Evolutionary conservation across 2,888 invertebrate species (phyloP).

Genomic region (Netelia virgata): DNA sequence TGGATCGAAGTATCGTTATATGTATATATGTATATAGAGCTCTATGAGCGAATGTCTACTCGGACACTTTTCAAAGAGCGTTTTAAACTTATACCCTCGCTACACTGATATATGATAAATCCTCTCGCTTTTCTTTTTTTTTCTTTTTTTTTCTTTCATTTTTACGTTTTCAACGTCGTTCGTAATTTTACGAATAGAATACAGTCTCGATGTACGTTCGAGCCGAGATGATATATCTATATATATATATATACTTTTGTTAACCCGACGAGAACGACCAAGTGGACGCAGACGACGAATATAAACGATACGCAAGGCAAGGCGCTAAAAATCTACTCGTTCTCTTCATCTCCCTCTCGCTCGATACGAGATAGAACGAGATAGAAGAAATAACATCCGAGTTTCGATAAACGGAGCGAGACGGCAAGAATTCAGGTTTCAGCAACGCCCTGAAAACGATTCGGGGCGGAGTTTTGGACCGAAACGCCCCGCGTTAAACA

Average conservation of each 20-base stretch:
- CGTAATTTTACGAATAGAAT: not conserved
- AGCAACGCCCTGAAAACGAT: constrained; percentile 50
- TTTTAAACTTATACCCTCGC: constrained; percentile 33
- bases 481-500: constrained; percentile 42
- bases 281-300: constrained; percentile 3
- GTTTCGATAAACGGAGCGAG: constrained; percentile 5
- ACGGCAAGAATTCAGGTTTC: not conserved
- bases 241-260: not conserved
- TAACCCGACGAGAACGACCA: not conserved
- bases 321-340: constrained; percentile 21
- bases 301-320: constrained; percentile 4
- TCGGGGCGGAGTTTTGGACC: constrained; percentile 55
- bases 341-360: not conserved
- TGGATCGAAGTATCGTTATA: not conserved
- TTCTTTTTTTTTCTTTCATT: not conserved
- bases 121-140: not conserved
- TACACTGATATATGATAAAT: constrained; percentile 52
- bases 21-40: not conserved
- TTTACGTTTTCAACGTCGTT: not conserved
- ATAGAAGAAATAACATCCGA: constrained; percentile 10
- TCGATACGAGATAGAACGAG: constrained; percentile 13
- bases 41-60: constrained; percentile 14
- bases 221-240: not conserved
- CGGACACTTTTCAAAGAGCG: constrained; percentile 51
- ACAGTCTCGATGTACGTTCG: not conserved